Evolutionary conservation across 2,888 invertebrate species (phyloP).

Genomic region (Automeris io): DNA sequence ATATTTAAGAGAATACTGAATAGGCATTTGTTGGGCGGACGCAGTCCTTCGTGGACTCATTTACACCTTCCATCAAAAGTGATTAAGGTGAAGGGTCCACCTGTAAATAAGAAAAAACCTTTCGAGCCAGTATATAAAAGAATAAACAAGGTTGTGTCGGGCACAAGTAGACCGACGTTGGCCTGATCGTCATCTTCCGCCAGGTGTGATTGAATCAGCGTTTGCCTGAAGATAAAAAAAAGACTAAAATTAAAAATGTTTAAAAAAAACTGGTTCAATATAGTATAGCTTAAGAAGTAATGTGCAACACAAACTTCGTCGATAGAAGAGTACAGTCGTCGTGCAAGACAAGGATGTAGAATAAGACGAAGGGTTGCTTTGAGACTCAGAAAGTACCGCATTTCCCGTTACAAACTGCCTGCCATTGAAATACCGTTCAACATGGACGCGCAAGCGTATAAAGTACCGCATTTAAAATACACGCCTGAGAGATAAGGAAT

Average conservation of each 20-base stretch:
- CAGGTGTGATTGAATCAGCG: no score
- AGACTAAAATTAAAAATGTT: conserved; percentile 6
- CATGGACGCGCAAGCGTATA: conserved; percentile 64
- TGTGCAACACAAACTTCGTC: conserved; percentile 30
- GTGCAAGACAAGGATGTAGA: conserved; percentile 75
- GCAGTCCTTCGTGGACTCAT: no score
- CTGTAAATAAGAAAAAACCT: no score
- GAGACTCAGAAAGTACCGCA: conserved; percentile 66
- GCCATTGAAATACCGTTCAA: conserved; percentile 48
- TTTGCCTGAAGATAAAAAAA: no score
- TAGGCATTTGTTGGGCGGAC: no score
- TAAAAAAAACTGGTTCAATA: neutral
- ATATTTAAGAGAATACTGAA: no score
- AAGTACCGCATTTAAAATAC: conserved; percentile 73
- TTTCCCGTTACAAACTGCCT: conserved; percentile 37
- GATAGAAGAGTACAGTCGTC: conserved; percentile 70
- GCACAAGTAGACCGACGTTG: no score
- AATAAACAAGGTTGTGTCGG: no score
- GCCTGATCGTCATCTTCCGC: no score
- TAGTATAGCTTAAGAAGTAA: neutral
- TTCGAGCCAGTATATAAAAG: no score
- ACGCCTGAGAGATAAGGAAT: conserved; percentile 74
- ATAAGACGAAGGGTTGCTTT: conserved; percentile 78
- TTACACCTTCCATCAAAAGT: no score
- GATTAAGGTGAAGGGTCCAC: no score